Conservation (phyloP, 2,888 invertebrate species). For the Pardosa pseudoannulata region DNA sequence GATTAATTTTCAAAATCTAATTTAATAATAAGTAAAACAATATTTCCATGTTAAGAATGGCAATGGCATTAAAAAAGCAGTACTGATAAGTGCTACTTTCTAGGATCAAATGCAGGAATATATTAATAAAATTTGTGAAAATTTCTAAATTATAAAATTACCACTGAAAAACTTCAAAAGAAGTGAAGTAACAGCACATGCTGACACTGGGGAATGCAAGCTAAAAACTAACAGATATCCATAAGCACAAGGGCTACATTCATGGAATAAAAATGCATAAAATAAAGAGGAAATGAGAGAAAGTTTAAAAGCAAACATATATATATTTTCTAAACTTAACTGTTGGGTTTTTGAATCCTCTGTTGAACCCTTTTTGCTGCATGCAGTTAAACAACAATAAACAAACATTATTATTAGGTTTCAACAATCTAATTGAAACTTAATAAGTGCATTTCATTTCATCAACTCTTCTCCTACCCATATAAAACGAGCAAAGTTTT, state of each 20-base stretch:
- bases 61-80: too few species aligned
- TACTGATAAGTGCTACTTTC: too few species aligned
- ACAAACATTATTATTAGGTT: slow-evolving; percentile 5
- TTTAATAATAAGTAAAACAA: too few species aligned
- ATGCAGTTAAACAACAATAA: slow-evolving; percentile 69
- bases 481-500: too few species aligned
- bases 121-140: not conserved
- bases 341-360: slow-evolving; percentile 56
- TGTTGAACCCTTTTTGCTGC: slow-evolving; percentile 59
- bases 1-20: too few species aligned
- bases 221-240: slow-evolving; percentile 6
- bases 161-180: not conserved
- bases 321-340: slow-evolving; percentile 70
- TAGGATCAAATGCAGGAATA: not conserved
- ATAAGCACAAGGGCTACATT: not conserved
- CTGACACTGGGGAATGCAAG: not conserved
- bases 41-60: too few species aligned
- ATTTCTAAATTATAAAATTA: not conserved
- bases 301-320: slow-evolving; percentile 31
- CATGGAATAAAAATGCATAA: slow-evolving; percentile 17
- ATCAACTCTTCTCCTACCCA: too few species aligned
- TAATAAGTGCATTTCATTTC: not conserved
- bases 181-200: not conserved
- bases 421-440: not conserved
- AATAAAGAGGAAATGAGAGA: not conserved